Evolutionary conservation across 1,140 invertebrate species (phyloP).

Genomic region (Cyclargus thomasi): DNA sequence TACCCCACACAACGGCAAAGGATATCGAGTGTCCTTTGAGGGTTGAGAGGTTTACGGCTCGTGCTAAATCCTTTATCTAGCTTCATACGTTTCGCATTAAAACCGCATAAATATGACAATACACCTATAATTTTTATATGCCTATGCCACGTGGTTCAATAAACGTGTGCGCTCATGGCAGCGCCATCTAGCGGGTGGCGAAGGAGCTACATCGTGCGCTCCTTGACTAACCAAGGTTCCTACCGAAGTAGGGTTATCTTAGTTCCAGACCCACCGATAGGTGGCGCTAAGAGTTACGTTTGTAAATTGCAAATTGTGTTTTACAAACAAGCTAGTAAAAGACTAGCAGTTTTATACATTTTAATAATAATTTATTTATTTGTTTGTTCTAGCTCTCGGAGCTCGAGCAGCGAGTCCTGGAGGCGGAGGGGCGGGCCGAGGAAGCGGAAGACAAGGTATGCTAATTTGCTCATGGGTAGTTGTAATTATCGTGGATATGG

Average conservation of each 20-base stretch:
- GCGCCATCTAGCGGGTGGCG: slow-evolving; percentile 61
- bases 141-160: slow-evolving; percentile 61
- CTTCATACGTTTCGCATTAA: slow-evolving; percentile 47
- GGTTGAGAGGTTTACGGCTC: slow-evolving; percentile 34
- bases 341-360: background rate
- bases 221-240: slow-evolving; percentile 26
- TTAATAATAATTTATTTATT: slow-evolving; percentile 29
- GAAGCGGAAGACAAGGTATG: slow-evolving; percentile 94
- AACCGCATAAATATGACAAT: slow-evolving; percentile 69
- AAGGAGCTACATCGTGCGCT: slow-evolving; percentile 27
- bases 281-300: slow-evolving; percentile 25
- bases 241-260: slow-evolving; percentile 16
- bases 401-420: slow-evolving; percentile 91
- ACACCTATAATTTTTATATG: slow-evolving; percentile 31
- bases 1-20: background rate
- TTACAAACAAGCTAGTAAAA: background rate
- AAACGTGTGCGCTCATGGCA: slow-evolving; percentile 37
- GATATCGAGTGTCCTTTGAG: background rate
- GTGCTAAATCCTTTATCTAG: slow-evolving; percentile 29
- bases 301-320: background rate
- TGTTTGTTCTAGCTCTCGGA: slow-evolving; percentile 90
- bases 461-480: background rate
- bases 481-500: background rate
- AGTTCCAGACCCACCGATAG: slow-evolving; percentile 17
- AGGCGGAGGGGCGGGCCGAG: slow-evolving; percentile 91